Conservation (phyloP, 2,888 invertebrate genomes). For the Thymelicus lineola region DNA sequence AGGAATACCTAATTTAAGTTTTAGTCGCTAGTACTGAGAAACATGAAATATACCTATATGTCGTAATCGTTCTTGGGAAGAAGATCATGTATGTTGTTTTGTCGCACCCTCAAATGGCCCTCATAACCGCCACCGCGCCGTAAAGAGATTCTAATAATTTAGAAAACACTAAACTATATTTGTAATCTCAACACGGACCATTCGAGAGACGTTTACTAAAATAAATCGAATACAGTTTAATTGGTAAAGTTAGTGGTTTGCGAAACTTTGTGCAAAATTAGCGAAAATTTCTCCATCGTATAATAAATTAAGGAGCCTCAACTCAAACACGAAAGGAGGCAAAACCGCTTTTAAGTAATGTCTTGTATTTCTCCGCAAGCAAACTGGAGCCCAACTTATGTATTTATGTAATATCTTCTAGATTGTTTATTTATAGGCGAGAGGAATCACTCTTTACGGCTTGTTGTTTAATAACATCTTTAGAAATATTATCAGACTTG, state of each 20-base stretch:
- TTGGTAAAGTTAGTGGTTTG: slow-evolving; percentile 66
- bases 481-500: background rate
- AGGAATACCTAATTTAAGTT: too few species aligned
- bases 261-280: slow-evolving; percentile 46
- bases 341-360: slow-evolving; percentile 46
- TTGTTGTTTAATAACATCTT: slow-evolving; percentile 9
- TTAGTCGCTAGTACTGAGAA: too few species aligned
- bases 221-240: slow-evolving; percentile 71
- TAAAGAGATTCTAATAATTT: background rate
- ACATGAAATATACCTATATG: too few species aligned
- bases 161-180: slow-evolving; percentile 20
- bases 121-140: too few species aligned
- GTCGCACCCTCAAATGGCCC: too few species aligned
- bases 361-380: slow-evolving; percentile 36
- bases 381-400: slow-evolving; percentile 41
- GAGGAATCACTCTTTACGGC: slow-evolving; percentile 12
- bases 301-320: slow-evolving; percentile 63
- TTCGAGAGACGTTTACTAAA: slow-evolving; percentile 53
- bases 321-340: slow-evolving; percentile 44
- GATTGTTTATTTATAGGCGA: slow-evolving; percentile 17
- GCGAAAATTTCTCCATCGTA: slow-evolving; percentile 58
- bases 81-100: too few species aligned
- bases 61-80: too few species aligned
- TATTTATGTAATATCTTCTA: slow-evolving; percentile 33
- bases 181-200: slow-evolving; percentile 34